Conservation (phyloP, 2,797 vertebrate species). For the Kryptolebias ocellatus region DNA sequence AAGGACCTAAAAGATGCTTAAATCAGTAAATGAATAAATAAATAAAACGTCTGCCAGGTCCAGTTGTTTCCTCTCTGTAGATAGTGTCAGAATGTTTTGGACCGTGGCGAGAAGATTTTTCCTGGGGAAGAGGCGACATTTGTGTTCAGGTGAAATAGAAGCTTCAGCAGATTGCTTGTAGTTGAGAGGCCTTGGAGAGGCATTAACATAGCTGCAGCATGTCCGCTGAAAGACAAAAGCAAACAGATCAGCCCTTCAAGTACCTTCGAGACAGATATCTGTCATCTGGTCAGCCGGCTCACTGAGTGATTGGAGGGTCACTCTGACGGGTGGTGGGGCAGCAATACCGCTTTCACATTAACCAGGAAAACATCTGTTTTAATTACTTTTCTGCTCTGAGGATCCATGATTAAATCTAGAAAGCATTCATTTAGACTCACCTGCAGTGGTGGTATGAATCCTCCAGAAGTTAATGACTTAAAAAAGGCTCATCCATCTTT, state of each 20-base stretch:
- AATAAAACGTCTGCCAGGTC: too few species aligned
- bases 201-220: constrained; percentile 58
- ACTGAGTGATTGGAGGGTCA: constrained; percentile 23
- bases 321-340: not conserved
- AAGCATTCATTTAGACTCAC: not conserved
- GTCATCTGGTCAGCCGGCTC: constrained; percentile 60
- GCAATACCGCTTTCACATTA: not conserved
- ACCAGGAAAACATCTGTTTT: too few species aligned
- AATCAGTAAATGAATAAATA: too few species aligned
- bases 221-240: constrained; percentile 70
- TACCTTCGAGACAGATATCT: constrained; percentile 64
- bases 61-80: not conserved
- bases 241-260: constrained; percentile 66
- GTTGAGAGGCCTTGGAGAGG: constrained; percentile 10
- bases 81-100: not conserved
- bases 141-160: constrained; percentile 4
- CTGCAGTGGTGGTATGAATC: not conserved
- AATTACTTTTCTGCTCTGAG: not conserved
- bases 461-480: constrained; percentile 35
- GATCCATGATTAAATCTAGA: not conserved
- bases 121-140: not conserved
- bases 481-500: constrained; percentile 61
- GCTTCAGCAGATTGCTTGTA: not conserved
- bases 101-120: not conserved
- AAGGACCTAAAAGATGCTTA: not conserved